These are phyloP conservation scores for Geothlypis trichas DNA, from an alignment of 2,113 vertebrate genomes.

Conservation along the genomic window DNA sequence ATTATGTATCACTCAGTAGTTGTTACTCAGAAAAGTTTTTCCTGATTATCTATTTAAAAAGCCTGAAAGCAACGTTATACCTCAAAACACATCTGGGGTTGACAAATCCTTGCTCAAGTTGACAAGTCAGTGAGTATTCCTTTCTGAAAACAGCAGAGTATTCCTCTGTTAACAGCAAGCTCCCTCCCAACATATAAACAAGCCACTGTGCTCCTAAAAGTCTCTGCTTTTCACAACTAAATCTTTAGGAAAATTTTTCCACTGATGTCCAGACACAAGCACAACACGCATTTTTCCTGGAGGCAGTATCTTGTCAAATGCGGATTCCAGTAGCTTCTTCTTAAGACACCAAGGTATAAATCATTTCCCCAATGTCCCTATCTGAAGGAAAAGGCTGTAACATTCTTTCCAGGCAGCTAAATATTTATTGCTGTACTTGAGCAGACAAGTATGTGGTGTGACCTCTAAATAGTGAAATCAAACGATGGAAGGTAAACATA, in stretches of 20 bases:
- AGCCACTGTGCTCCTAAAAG: neutral
- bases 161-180: neutral
- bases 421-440: constrained; percentile 46
- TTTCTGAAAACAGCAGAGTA: neutral
- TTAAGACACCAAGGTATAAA: neutral
- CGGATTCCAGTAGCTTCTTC: constrained; percentile 7
- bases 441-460: neutral
- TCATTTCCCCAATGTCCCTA: neutral
- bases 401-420: constrained; percentile 17
- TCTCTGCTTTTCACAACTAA: neutral
- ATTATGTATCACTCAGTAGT: neutral
- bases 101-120: neutral
- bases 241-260: neutral
- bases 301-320: neutral
- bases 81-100: neutral
- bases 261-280: neutral
- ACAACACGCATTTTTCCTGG: neutral
- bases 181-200: neutral
- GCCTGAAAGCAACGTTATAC: neutral
- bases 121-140: neutral
- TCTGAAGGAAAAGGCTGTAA: neutral
- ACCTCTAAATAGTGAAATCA: constrained; percentile 13
- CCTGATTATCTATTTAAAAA: neutral
- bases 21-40: neutral
- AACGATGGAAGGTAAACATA: neutral